Base-by-base conservation (phyloP, 2,888 invertebrate species). In the Apodemia hepburni region DNA sequence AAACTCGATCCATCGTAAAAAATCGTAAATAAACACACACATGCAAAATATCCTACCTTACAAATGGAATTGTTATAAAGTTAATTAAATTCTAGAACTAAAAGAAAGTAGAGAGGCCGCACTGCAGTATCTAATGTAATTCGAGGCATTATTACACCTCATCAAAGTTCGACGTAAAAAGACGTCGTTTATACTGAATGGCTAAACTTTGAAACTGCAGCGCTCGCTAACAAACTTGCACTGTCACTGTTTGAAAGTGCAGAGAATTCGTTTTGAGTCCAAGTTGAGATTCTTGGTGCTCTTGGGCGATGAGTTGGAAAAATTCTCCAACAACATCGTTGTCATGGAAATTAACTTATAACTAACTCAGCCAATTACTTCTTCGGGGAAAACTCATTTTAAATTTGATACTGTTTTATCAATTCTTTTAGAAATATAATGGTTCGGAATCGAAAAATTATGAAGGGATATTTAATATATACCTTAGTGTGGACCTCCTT, bases 211-310 rank as follows among this genome's bases (percentile, higher is more conserved):
- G 58, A 15, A 68, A 68, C 66, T 68, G 66, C 64, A 66, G 61
- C 63, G 62, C 22, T 27, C 59, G 64, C 67, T 66, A 69, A 65
- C 66, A 68, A 69, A 66, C 66, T 69, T 69, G 66, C 65, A 63
- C 64, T 68, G 69, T 67, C 66, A 47, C 60, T 65, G 63, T 66
- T 65, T 49, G 62, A 63, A 69, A 70, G 64, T 70, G 61, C 64
- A 66, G 61, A 60, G 60, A 69, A 66, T 69, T 68, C 64, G 66
- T 66, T 66, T 58, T 61, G 59, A 64, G 60, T 60, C 59, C 59
- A 51, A 66, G 63, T 66, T 63, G 60, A 63, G 60, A 45, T 60
- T 65, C 62, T 63, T 33, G 60, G 58, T 49, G 35, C 61, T 60
- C 61, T 58, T 47, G 18, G 17, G 58, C 60, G 58, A 58, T 60